Percentiles rank a stretch among this genome's conserved stretches.
These are phyloP conservation scores for Sterna hirundo DNA, from an alignment of 2,113 vertebrate species.

Conservation along the genomic window DNA sequence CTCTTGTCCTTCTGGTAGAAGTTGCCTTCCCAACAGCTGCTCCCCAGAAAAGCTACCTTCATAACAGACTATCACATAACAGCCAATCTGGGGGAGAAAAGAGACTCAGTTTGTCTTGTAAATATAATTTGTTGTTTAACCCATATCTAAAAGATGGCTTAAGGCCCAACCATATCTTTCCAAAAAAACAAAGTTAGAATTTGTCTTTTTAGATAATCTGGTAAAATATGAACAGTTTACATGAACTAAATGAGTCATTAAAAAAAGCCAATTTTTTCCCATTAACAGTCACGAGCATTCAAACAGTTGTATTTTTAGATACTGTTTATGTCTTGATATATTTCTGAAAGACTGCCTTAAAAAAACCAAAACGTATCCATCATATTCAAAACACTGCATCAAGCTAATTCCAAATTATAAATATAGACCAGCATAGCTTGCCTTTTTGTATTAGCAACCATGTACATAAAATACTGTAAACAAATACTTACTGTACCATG, in stretches of 20 bases:
- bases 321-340: neutral
- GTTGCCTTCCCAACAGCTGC: neutral
- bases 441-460: conserved; percentile 52
- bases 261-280: neutral
- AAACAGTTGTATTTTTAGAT: neutral
- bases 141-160: neutral
- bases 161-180: neutral
- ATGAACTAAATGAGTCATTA: neutral
- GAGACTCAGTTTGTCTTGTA: neutral
- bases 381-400: neutral
- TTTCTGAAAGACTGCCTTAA: conserved; percentile 13
- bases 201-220: neutral
- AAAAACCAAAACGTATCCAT: neutral
- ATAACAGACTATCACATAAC: neutral
- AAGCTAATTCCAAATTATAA: conserved; percentile 39
- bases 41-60: neutral
- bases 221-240: neutral
- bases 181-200: neutral
- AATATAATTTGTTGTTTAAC: neutral
- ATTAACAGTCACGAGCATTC: neutral
- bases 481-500: conserved; percentile 91
- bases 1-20: neutral
- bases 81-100: neutral
- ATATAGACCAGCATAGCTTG: conserved; percentile 41
- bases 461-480: conserved; percentile 58